phyloP scores from a whole-genome alignment of 2,113 vertebrate species.

The Brachirus orientalis region DNA sequence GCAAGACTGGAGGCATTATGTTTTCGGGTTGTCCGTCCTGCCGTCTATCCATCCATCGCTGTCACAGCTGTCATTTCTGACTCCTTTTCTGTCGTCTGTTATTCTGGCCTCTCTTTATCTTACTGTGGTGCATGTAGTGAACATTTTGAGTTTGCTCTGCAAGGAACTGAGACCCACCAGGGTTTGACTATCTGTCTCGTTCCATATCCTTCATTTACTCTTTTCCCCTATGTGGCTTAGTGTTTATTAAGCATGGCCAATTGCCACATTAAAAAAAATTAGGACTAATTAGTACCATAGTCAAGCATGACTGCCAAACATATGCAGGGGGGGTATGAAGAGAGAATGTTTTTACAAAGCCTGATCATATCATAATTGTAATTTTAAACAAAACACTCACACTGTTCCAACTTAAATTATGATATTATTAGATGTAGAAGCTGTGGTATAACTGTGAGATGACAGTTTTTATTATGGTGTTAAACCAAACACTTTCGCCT shows the following conservation, averaged over 20 bases:
- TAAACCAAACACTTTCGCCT: not conserved
- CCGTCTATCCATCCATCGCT: not conserved
- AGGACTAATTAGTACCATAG: slow-evolving; percentile 17
- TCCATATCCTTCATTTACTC: not conserved
- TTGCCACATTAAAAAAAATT: slow-evolving; percentile 28
- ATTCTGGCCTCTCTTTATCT: not conserved
- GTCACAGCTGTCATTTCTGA: not conserved
- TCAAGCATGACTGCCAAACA: slow-evolving; percentile 14
- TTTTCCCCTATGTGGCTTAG: not conserved
- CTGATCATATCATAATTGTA: not conserved
- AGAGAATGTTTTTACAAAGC: not conserved
- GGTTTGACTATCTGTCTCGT: not conserved
- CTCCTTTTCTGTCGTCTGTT: not conserved
- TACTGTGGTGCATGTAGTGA: not conserved
- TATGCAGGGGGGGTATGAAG: not conserved
- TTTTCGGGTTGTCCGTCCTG: not conserved
- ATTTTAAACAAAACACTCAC: not conserved
- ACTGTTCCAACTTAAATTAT: no score
- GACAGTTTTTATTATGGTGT: not conserved
- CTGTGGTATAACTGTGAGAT: no score
- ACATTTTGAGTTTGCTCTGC: not conserved
- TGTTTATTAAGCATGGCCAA: slow-evolving; percentile 25
- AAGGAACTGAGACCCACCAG: not conserved
- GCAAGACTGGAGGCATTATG: not conserved
- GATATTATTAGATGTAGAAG: no score